A percentile compares a stretch with the other conserved stretches of the same genome.
Conservation (phyloP, 2,888 invertebrate species). For the Furcula furcula region DNA sequence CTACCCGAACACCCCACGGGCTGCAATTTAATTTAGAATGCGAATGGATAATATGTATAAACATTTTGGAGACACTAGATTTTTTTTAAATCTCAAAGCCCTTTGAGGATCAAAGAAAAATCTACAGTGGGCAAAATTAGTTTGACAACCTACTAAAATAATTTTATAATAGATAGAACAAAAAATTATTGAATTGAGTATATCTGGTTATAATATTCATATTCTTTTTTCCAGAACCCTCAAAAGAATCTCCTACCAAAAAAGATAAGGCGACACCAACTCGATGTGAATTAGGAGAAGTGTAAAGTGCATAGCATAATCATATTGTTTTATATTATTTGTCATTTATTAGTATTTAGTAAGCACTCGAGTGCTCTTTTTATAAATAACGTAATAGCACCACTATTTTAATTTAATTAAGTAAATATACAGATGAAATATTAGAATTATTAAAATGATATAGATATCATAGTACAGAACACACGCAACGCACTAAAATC, state of each 20-base stretch:
- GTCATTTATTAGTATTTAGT: slow-evolving; percentile 6
- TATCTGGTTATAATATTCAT: too few relatives aligned
- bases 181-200: too few relatives aligned
- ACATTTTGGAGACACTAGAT: too few relatives aligned
- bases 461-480: neutral
- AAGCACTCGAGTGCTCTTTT: slow-evolving; percentile 1
- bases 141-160: too few relatives aligned
- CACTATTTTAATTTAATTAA: slow-evolving; percentile 14
- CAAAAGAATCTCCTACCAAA: slow-evolving; percentile 50
- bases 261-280: slow-evolving; percentile 44
- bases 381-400: slow-evolving; percentile 21
- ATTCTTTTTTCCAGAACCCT: slow-evolving; percentile 34
- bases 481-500: neutral
- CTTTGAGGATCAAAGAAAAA: too few relatives aligned
- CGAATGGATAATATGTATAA: too few relatives aligned
- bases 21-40: too few relatives aligned
- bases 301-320: slow-evolving; percentile 12
- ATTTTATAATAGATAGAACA: too few relatives aligned
- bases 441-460: neutral
- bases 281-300: slow-evolving; percentile 49
- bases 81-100: too few relatives aligned
- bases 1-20: too few relatives aligned
- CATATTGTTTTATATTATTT: slow-evolving; percentile 12
- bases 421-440: slow-evolving; percentile 12
- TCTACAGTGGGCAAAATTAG: too few relatives aligned